Evolutionary conservation across 2,888 invertebrate genomes (phyloP).

Genomic region (Temnothorax unifasciatus): DNA sequence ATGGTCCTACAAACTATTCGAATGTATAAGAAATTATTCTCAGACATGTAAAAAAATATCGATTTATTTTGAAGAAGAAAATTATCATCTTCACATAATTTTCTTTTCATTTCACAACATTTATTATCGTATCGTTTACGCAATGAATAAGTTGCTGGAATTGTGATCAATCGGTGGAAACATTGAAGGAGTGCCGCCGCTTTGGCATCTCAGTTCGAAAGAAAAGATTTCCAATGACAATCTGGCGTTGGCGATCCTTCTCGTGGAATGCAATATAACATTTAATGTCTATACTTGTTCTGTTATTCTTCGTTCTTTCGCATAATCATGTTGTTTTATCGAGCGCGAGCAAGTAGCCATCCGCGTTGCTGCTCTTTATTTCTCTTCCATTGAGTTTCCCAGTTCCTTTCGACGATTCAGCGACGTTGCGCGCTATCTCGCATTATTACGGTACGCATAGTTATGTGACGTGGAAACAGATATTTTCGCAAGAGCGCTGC

Average conservation of each 20-base stretch:
- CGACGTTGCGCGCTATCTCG: neutral
- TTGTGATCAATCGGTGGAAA: neutral
- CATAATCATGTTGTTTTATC: constrained; percentile 29
- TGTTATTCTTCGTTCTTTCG: neutral
- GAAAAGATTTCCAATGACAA: constrained; percentile 1
- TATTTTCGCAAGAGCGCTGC: constrained; percentile 9
- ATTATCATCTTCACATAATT: neutral
- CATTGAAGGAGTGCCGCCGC: neutral
- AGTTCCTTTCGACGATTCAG: constrained; percentile 7
- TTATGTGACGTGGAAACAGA: constrained; percentile 13
- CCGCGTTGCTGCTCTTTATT: neutral
- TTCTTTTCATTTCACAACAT: neutral
- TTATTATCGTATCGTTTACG: neutral
- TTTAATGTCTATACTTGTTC: neutral
- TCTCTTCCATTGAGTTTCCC: constrained; percentile 19
- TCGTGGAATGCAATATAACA: neutral
- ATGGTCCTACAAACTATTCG: neutral
- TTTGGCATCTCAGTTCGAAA: neutral
- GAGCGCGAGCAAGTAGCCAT: neutral
- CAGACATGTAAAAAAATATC: neutral
- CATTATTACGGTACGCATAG: constrained; percentile 26
- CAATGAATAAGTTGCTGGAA: neutral
- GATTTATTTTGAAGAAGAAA: neutral
- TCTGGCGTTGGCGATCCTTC: neutral
- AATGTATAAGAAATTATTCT: neutral